Evolutionary conservation across 2,797 vertebrate species (phyloP).

Genomic region (Platalea minor): DNA sequence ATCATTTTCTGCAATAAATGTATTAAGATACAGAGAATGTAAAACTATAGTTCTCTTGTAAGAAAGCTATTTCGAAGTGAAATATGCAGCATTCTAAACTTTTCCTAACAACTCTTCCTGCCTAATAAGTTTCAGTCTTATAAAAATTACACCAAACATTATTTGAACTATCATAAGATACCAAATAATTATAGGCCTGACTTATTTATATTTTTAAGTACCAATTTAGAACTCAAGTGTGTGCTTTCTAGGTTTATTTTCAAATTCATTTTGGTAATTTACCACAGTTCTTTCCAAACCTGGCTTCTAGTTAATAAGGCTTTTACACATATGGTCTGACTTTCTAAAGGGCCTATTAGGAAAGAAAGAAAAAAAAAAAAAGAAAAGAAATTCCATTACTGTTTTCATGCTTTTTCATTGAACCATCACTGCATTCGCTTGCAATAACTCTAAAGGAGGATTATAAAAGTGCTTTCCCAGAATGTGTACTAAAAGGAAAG

Average conservation of each 20-base stretch:
- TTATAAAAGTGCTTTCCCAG: slow-evolving; percentile 39
- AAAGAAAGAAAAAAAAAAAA: background rate
- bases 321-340: slow-evolving; percentile 48
- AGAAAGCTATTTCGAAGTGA: background rate
- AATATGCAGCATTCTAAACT: background rate
- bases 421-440: slow-evolving; percentile 3
- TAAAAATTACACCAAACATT: background rate
- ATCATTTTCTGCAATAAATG: background rate
- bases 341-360: slow-evolving; percentile 54
- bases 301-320: slow-evolving; percentile 37
- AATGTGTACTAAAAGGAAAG: slow-evolving; percentile 42
- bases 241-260: slow-evolving; percentile 31
- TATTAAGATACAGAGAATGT: background rate
- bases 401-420: slow-evolving; percentile 58
- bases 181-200: background rate
- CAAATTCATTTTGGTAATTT: slow-evolving; percentile 26
- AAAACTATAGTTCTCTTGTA: background rate
- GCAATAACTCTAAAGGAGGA: slow-evolving; percentile 45
- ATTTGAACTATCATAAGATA: background rate
- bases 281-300: slow-evolving; percentile 2
- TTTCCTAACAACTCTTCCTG: background rate
- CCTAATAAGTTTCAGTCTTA: background rate
- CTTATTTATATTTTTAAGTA: background rate
- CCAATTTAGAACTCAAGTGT: background rate
- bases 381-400: slow-evolving; percentile 44